phyloP scores from a whole-genome alignment of 2,888 invertebrate species.

The Lumbricus terrestris region DNA sequence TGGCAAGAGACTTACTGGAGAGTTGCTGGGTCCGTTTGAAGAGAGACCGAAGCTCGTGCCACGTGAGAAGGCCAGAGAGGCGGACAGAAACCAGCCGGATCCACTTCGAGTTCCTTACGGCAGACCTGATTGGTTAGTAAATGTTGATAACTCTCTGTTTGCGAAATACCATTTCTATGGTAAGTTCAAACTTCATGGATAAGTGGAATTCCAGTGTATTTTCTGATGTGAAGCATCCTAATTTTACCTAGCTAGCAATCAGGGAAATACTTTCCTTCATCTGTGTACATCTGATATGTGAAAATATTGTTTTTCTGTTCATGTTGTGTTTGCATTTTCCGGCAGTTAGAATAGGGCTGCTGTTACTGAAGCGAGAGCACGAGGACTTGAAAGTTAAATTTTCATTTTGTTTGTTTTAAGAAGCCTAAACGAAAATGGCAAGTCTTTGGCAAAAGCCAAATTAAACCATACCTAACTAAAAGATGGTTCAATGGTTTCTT shows the following conservation, averaged over 20 bases:
- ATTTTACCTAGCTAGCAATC: not conserved
- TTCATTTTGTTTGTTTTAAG: not conserved
- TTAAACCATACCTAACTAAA: too few relatives aligned
- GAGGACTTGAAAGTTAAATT: not conserved
- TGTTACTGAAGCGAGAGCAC: not conserved
- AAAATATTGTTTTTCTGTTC: not conserved
- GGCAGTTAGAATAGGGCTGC: not conserved
- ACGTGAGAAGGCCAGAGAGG: not conserved
- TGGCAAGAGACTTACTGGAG: not conserved
- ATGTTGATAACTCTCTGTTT: not conserved
- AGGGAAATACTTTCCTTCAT: too few relatives aligned
- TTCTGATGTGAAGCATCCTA: not conserved
- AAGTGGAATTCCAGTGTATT: not conserved
- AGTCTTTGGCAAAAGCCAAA: not conserved
- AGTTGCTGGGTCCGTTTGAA: not conserved
- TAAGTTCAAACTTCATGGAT: not conserved
- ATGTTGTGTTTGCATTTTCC: not conserved
- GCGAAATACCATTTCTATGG: not conserved
- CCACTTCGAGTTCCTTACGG: not conserved
- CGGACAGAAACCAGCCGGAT: not conserved
- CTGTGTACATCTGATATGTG: not conserved
- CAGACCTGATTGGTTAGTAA: not conserved
- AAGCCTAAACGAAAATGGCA: too few relatives aligned
- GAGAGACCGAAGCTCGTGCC: not conserved
- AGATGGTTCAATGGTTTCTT: not conserved